Base-by-base conservation (phyloP, 2,797 vertebrate species). In the Crocodylus rhombifer region DNA sequence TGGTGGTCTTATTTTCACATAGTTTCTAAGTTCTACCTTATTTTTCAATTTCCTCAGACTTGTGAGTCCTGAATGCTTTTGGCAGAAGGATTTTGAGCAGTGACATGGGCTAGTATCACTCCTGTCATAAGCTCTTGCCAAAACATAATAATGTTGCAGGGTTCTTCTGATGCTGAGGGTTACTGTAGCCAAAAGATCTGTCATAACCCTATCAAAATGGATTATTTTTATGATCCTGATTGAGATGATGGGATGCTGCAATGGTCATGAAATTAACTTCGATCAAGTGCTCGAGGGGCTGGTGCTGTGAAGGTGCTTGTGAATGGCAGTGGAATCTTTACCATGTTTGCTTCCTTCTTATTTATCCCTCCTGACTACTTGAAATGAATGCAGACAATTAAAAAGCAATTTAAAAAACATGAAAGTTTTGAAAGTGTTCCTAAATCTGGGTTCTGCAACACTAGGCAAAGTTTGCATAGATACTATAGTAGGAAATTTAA, bases 401-500 rank as follows among this genome's bases (percentile, higher is more conserved):
- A 87, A 71, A 87, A 79, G 5, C 0, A 0, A 71, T 86, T 69
- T 69, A 7, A 2, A 11, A 69, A 69, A 69, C 36, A 12, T 36
- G 30, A 69, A 69, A 69, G 8, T 73, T 94, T 86, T 80, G 58
- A 64, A 81, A 82, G 21, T 64, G 61, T 78, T 84, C 61, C 56
- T 87, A 62, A 42, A 92, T 18, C 79, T 86, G 77, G 42, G 86
- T 93, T 82, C 69, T 87, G 56, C 74, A 92, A 90, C 77, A 84
- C 26, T 42, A 28, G 20, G n/a, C 61, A 36, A 87, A 80, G 82
- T 80, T 64, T 86, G 91, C 84, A 21, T 80, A 71, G 18, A 26
- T 92, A 91, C 83, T 93, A 87, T 92, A 20, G 82, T 73, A 92
- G 56, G 56, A 84, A 82, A 42, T 42, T 42, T 89, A 87, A 89